These are phyloP conservation scores for Leucophenga montana DNA, from an alignment of 2,888 invertebrate species.

Conservation along the genomic window DNA sequence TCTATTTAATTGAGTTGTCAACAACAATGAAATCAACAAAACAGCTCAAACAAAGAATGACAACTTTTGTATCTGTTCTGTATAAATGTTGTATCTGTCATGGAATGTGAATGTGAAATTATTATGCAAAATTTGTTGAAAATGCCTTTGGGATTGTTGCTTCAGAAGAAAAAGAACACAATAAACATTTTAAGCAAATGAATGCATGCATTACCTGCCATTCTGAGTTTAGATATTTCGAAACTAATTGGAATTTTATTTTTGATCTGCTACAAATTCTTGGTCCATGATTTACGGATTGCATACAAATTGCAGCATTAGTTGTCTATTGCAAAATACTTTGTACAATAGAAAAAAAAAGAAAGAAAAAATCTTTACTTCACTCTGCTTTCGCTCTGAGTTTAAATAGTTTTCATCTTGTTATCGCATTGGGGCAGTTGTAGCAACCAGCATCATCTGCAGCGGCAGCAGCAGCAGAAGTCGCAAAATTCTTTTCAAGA, in stretches of 20 bases:
- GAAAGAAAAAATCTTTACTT: too few species aligned
- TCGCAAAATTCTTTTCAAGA: too few species aligned
- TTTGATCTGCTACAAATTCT: too few species aligned
- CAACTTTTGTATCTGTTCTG: not conserved
- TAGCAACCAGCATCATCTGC: too few species aligned
- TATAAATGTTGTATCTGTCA: not conserved
- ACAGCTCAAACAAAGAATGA: not conserved
- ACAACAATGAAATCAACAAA: not conserved
- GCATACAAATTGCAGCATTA: too few species aligned
- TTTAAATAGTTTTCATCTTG: too few species aligned
- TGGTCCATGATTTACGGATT: too few species aligned
- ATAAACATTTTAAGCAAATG: not conserved
- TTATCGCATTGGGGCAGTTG: too few species aligned
- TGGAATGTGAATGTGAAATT: not conserved
- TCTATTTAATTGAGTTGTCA: constrained; percentile 55
- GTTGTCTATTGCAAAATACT: too few species aligned
- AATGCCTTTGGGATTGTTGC: constrained; percentile 2
- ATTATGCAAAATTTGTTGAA: not conserved
- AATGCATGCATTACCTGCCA: not conserved
- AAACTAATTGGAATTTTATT: not conserved
- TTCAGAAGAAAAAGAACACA: not conserved
- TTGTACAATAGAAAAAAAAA: too few species aligned
- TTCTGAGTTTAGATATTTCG: not conserved
- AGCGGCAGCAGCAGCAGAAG: too few species aligned
- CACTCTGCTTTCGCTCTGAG: too few species aligned